Evolutionary conservation across 2,113 vertebrate species (phyloP), one percentile per base, ranked within the genome.

Genomic region (Triplophysa tibetana): DNA sequence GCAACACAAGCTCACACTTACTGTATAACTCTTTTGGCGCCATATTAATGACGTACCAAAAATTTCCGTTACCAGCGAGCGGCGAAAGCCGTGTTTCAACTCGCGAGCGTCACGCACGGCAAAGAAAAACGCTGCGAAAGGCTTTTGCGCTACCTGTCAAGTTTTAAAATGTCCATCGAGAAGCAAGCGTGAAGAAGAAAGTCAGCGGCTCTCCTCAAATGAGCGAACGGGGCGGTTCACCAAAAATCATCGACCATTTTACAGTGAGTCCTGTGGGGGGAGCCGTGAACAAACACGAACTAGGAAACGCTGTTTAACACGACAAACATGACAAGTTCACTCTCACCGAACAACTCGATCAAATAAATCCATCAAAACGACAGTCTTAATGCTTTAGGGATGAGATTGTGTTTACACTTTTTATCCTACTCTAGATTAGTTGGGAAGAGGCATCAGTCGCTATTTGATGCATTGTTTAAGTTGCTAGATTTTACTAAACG

Each of bases 11-110:
- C 91, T 92, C 93, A 93, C 90, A 93, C 92, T 95, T 94, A 92
- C 94, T 52, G 50, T 58, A 58, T 58, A 95, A 94, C 93, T 94
- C 94, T 96, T 96, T 97, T 96, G 96, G 95, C 95, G 95, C 96
- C 95, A 96, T 96, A 95, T 97, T 96, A 96, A 96, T 98, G 96
- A 96, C 96, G 96, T 97, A 98, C 95, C 96, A 96, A 94, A 95
- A 97, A 96, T 95, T 94, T 90, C 89, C 90, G 94, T 92, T 91
- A 91, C 92, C 93, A 93, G 93, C 91, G 92, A 86, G 88, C 90
- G 86, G 89, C 88, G 88, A 87, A 90, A 88, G 77, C 84, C 1
- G 80, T 8, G 23, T 14, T 19, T 10, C 1, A 9, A 29, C 48
- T n/a, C 14, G 38, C 13, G 4, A 6, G 17, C 62, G 10, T 66